Evolutionary conservation across 2,888 invertebrate species (phyloP).

Genomic region (Bombylius major): DNA sequence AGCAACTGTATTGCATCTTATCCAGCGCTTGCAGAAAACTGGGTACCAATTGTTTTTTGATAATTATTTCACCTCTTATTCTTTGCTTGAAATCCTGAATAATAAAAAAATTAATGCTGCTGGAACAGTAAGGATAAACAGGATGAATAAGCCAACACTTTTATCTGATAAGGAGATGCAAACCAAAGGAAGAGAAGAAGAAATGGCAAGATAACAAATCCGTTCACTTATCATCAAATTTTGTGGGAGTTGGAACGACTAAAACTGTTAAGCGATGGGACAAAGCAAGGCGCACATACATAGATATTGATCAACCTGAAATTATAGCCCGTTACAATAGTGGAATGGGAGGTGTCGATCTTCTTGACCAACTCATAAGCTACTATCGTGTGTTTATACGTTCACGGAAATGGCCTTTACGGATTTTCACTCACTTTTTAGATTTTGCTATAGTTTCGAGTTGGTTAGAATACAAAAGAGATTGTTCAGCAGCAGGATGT

Average conservation of each 20-base stretch:
- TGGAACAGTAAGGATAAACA: neutral
- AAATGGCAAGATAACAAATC: neutral
- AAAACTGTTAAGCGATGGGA: conserved; percentile 5
- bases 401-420: neutral
- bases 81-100: neutral
- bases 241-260: neutral
- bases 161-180: neutral
- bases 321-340: conserved; percentile 3
- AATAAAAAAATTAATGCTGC: neutral
- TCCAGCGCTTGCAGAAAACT: neutral
- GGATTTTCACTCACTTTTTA: neutral
- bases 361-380: too few species aligned
- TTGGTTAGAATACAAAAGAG: neutral
- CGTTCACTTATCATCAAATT: neutral
- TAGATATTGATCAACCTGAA: conserved; percentile 2
- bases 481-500: too few species aligned
- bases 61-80: neutral
- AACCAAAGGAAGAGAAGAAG: neutral
- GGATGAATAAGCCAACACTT: neutral
- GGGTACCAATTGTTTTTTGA: neutral
- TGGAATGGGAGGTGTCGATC: too few species aligned
- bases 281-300: neutral
- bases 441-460: neutral
- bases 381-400: neutral
- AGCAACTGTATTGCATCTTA: neutral